These are phyloP conservation scores for Periphyllus acericola DNA, from an alignment of 2,888 invertebrate genomes.

Conservation along the genomic window DNA sequence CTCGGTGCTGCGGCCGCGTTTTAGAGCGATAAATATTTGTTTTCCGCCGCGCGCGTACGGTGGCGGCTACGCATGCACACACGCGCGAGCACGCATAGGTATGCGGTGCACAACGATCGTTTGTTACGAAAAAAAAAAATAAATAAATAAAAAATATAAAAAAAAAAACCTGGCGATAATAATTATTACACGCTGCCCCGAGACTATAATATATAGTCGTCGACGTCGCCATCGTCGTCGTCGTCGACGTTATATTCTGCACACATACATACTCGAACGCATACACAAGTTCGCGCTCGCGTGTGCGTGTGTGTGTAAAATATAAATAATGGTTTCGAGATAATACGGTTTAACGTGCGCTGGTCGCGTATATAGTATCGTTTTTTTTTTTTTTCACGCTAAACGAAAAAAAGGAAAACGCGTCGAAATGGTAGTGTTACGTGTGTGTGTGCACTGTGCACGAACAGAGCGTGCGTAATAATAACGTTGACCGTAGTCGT, in stretches of 20 bases:
- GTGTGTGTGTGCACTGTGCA: not conserved
- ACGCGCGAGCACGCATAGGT: conserved; percentile 45
- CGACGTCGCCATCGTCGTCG: not conserved
- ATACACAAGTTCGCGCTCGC: not conserved
- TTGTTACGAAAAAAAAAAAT: conserved; percentile 17
- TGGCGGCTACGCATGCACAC: not conserved
- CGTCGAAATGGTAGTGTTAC: conserved; percentile 39
- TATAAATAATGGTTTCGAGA: conserved; percentile 53
- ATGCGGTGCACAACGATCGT: conserved; percentile 38
- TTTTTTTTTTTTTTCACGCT: not conserved
- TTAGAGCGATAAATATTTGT: conserved; percentile 40
- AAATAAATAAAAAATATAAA: conserved; percentile 4
- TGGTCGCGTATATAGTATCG: conserved; percentile 9
- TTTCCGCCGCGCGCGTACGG: conserved; percentile 15
- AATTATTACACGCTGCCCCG: conserved; percentile 47
- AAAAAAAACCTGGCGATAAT: conserved; percentile 45
- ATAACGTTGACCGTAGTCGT: conserved; percentile 48
- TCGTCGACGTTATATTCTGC: conserved; percentile 12
- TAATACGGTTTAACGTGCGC: conserved; percentile 50
- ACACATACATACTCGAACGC: not conserved
- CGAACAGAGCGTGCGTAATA: not conserved
- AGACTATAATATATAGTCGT: conserved; percentile 17
- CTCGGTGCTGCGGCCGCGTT: not conserved
- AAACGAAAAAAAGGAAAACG: conserved; percentile 22
- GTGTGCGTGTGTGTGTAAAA: not conserved